These are phyloP conservation scores for Cerceris ruficornis DNA, from an alignment of 2,888 invertebrate species.

Conservation along the genomic window DNA sequence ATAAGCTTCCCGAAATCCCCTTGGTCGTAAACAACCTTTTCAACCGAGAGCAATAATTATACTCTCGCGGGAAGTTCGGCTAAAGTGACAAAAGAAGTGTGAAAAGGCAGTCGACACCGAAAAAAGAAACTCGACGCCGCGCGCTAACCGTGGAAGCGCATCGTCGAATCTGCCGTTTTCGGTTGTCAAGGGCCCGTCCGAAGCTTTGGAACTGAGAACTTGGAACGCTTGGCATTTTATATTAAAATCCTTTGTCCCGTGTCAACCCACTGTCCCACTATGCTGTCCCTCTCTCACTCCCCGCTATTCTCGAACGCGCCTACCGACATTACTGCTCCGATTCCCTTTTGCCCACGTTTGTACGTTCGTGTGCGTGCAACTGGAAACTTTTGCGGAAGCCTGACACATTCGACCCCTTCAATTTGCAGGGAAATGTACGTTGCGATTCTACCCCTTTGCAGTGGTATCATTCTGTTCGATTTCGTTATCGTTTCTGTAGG, in stretches of 20 bases:
- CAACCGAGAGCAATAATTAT: neutral
- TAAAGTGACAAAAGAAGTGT: slow-evolving; percentile 2
- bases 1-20: no score
- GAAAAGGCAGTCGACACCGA: slow-evolving; percentile 16
- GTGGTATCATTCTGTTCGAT: slow-evolving; percentile 27
- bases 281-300: neutral
- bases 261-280: slow-evolving; percentile 42
- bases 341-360: neutral
- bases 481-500: slow-evolving; percentile 43
- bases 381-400: slow-evolving; percentile 38
- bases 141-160: slow-evolving; percentile 18
- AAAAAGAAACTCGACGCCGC: slow-evolving; percentile 42
- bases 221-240: slow-evolving; percentile 73
- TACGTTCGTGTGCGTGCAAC: slow-evolving; percentile 10
- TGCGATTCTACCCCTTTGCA: slow-evolving; percentile 25
- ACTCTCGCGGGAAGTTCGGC: neutral
- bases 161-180: slow-evolving; percentile 22
- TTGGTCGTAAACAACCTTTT: no score
- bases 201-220: slow-evolving; percentile 55
- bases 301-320: slow-evolving; percentile 36
- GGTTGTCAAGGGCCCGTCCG: slow-evolving; percentile 41
- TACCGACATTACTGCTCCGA: slow-evolving; percentile 24
- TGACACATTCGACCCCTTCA: slow-evolving; percentile 9
- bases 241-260: slow-evolving; percentile 73
- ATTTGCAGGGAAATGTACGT: slow-evolving; percentile 22